Evolutionary conservation across 2,888 invertebrate genomes (phyloP).

Genomic region (Limnephilus auricula): DNA sequence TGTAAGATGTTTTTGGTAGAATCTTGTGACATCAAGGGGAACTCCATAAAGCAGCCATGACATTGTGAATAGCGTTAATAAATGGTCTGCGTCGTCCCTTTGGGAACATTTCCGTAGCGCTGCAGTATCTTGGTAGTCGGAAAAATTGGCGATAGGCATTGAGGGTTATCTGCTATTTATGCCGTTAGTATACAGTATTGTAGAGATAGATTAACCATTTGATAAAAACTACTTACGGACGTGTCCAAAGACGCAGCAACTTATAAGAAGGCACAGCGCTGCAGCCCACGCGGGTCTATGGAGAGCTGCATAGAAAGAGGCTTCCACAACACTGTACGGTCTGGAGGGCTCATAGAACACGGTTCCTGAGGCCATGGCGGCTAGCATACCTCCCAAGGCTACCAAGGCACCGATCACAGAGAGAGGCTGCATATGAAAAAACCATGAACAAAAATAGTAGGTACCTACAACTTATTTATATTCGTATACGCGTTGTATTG

Average conservation of each 20-base stretch:
- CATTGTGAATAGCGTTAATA: not conserved
- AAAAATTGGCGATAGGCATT: not conserved
- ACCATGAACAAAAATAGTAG: not conserved
- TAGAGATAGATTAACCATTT: not conserved
- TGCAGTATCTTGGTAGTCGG: not conserved
- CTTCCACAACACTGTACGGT: constrained; percentile 75
- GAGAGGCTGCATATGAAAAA: constrained; percentile 73
- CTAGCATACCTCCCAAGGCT: constrained; percentile 74
- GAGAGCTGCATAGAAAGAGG: constrained; percentile 78
- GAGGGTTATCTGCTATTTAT: not conserved
- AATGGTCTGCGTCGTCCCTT: not conserved
- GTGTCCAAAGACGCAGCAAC: constrained; percentile 77
- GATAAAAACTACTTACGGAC: constrained; percentile 73
- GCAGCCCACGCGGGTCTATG: constrained; percentile 78
- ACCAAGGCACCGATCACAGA: constrained; percentile 72
- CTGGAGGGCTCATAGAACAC: constrained; percentile 76
- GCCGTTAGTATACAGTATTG: not conserved
- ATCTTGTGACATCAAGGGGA: not conserved
- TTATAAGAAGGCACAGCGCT: constrained; percentile 74
- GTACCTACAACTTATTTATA: too few species aligned
- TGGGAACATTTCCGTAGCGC: not conserved
- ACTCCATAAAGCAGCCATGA: not conserved
- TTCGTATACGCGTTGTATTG: too few species aligned
- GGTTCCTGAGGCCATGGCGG: constrained; percentile 75
- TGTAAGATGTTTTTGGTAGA: not conserved